Base-by-base conservation (phyloP, 2,888 invertebrate genomes). In the Leptinotarsa juncta region DNA sequence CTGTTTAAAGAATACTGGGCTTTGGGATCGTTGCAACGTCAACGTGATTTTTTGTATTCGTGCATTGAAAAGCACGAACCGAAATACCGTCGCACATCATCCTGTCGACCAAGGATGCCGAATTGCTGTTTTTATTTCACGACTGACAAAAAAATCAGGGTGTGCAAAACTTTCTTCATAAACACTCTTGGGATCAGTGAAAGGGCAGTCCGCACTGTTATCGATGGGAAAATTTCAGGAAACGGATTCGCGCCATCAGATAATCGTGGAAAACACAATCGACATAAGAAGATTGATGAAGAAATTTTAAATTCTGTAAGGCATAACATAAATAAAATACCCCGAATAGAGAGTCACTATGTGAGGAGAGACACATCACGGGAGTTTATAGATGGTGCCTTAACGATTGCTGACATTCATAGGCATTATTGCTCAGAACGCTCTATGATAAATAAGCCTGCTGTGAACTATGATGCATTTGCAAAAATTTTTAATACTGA, bases 261-360 rank as follows among this genome's bases (percentile, higher is more conserved):
- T 70, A 76, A 74, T 62, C 77, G 83, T 77, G 84, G 83, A 65
- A 83, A 81, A 71, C 83, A 83, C 76, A 78, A 76, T 80, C 81
- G 73, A 18, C 73, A 65, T 7, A 79, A 73, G 60, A 82, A 74
- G 75, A 77, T 80, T 70, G 75, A 77, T 76, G 78, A 78, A 69
- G 82, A 83, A 76, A 74, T 83, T 70, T 71, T 79, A 72, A 74
- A 80, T 66, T 77, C 79, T 66, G 78, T 83, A 26, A 75, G 80
- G 66, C 74, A 81, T 60, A 84, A 83, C 75, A 86, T 83, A 57
- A 81, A 84, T 73, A 81, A 79, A 26, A 80, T 82, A 65, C 80
- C 82, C 66, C 77, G 78, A 72, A 74, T 83, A 75, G 83, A 83
- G 68, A 82, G 82, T 69, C 83, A 84, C 73, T 85, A 84, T 73